phyloP scores from a whole-genome alignment of 2,113 vertebrate species.

The Glaucomys volans region DNA sequence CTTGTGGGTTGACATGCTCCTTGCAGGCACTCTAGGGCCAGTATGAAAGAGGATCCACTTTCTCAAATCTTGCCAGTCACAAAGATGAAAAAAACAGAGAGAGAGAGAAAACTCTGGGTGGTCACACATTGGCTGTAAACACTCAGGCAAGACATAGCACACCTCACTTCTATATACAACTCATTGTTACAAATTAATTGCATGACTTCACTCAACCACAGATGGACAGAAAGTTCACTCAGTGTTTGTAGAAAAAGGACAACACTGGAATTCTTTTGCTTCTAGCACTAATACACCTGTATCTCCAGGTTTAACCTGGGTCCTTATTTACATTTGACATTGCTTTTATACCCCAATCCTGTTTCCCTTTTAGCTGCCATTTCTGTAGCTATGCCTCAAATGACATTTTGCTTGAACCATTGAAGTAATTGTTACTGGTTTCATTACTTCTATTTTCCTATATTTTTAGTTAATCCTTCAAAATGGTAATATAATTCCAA shows the following conservation, averaged over 20 bases:
- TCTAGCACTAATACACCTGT: neutral
- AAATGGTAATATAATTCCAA: neutral
- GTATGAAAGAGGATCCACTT: neutral
- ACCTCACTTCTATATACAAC: neutral
- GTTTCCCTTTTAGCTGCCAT: neutral
- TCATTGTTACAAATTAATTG: neutral
- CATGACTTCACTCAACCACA: neutral
- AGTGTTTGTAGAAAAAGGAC: neutral
- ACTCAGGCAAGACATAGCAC: neutral
- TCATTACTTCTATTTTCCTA: neutral
- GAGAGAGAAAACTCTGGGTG: rapidly evolving
- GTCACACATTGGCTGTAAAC: neutral
- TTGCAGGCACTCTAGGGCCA: neutral
- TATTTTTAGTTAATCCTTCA: slow-evolving; percentile 24
- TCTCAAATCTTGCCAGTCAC: neutral
- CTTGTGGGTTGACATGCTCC: neutral
- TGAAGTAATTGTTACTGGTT: neutral
- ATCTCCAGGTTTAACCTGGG: neutral
- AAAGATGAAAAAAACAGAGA: neutral
- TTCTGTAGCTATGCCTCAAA: neutral
- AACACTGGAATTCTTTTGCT: neutral
- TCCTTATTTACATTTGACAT: neutral
- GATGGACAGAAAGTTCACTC: neutral
- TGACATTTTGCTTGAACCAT: neutral
- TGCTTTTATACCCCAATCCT: neutral